Conservation (phyloP, 2,797 vertebrate genomes). For the Galaxias olidus region DNA sequence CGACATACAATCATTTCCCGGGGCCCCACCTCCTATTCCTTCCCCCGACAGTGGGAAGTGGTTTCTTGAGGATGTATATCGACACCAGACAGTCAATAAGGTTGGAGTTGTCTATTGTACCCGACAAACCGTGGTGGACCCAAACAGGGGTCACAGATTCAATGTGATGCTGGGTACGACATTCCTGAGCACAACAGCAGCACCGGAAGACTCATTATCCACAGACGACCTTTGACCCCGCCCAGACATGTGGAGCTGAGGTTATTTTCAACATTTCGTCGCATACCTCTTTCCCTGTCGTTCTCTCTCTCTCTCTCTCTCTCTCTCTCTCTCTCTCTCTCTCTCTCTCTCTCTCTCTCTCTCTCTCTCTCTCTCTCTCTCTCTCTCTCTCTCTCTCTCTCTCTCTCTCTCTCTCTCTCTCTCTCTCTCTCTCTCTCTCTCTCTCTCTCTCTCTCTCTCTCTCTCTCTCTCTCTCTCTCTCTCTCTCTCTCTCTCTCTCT, state of each 20-base stretch:
- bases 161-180: too few species aligned
- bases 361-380: slow-evolving; percentile 6
- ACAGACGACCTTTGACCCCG: neutral
- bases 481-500: neutral
- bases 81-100: too few species aligned
- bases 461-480: neutral
- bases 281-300: neutral
- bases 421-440: slow-evolving; percentile 6
- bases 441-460: neutral
- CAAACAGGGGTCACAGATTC: too few species aligned
- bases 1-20: too few species aligned
- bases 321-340: neutral
- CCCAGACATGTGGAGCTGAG: neutral
- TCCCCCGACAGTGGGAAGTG: too few species aligned
- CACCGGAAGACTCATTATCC: neutral
- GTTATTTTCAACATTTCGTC: neutral
- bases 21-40: too few species aligned
- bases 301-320: neutral
- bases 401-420: neutral
- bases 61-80: too few species aligned
- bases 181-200: neutral
- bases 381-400: neutral
- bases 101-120: too few species aligned
- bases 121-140: too few species aligned
- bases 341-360: slow-evolving; percentile 10